A percentile compares a stretch with the other conserved stretches of the same genome.
These are phyloP conservation scores for Otus sunia DNA, from an alignment of 2,113 vertebrate species.

Conservation along the genomic window DNA sequence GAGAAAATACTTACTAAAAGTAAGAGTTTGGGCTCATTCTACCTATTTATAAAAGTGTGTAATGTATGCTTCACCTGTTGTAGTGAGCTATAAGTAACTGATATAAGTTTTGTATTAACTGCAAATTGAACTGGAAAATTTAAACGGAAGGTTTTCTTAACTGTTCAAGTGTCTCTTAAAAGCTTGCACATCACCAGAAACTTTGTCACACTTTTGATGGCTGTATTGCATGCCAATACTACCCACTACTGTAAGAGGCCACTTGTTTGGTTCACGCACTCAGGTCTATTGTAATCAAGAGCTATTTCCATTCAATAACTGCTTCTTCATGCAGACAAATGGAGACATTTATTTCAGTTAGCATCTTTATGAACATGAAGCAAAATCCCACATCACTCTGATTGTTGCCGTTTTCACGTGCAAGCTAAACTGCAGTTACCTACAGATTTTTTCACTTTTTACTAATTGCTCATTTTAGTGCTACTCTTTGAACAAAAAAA, in stretches of 20 bases:
- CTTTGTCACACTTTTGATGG: background rate
- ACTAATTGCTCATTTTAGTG: background rate
- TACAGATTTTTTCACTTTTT: background rate
- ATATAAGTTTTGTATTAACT: background rate
- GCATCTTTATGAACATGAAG: background rate
- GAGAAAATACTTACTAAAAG: background rate
- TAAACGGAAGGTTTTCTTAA: background rate
- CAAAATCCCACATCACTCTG: background rate
- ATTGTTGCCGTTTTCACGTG: background rate
- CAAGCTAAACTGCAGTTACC: background rate
- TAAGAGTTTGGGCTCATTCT: background rate
- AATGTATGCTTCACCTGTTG: background rate
- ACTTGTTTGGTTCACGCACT: background rate
- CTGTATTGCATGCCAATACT: background rate
- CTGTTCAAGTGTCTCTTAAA: background rate
- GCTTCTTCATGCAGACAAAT: background rate
- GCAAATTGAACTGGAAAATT: background rate
- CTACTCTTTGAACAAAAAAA: background rate
- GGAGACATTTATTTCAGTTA: background rate
- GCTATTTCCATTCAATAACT: background rate
- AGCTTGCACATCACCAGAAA: background rate
- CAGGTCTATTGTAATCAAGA: background rate
- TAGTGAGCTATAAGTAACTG: rapidly evolving
- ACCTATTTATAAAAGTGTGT: rapidly evolving
- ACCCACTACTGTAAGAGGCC: background rate